These are phyloP conservation scores for Perca schrenkii DNA, from an alignment of 2,113 vertebrate species.

Conservation along the genomic window DNA sequence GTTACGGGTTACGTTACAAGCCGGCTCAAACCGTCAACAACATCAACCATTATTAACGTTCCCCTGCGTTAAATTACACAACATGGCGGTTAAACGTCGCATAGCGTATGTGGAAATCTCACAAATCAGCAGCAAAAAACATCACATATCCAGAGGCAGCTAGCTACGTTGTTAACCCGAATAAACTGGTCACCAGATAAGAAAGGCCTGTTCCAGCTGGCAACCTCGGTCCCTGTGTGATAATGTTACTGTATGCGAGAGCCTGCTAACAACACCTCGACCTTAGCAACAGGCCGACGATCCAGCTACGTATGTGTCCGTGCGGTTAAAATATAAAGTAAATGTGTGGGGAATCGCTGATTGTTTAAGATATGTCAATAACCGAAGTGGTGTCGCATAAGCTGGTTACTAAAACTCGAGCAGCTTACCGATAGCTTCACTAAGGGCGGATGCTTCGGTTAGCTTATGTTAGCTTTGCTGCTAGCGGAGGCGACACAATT, in stretches of 20 bases:
- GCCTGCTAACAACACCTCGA: slow-evolving; percentile 42
- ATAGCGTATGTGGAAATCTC: not conserved
- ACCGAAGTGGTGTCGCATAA: not conserved
- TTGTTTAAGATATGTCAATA: not conserved
- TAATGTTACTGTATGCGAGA: slow-evolving; percentile 29
- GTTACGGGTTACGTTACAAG: not conserved
- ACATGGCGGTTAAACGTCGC: not conserved
- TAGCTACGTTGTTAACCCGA: slow-evolving; percentile 2
- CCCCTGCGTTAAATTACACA: not conserved
- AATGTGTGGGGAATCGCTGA: rapidly evolving
- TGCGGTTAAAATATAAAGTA: rapidly evolving
- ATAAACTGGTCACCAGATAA: slow-evolving; percentile 45
- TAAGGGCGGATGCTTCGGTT: slow-evolving; percentile 77
- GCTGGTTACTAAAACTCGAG: not conserved
- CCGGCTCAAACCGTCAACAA: not conserved
- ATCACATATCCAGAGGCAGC: not conserved
- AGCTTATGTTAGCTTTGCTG: slow-evolving; percentile 16
- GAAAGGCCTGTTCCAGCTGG: slow-evolving; percentile 62
- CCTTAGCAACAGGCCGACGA: slow-evolving; percentile 14
- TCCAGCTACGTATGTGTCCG: not conserved
- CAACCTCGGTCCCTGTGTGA: not conserved
- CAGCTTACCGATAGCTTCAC: not conserved
- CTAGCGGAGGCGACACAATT: slow-evolving; percentile 1
- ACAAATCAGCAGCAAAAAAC: not conserved
- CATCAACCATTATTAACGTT: not conserved